Base-by-base conservation (phyloP, 2,888 invertebrate species). In the Torymus tubicola region DNA sequence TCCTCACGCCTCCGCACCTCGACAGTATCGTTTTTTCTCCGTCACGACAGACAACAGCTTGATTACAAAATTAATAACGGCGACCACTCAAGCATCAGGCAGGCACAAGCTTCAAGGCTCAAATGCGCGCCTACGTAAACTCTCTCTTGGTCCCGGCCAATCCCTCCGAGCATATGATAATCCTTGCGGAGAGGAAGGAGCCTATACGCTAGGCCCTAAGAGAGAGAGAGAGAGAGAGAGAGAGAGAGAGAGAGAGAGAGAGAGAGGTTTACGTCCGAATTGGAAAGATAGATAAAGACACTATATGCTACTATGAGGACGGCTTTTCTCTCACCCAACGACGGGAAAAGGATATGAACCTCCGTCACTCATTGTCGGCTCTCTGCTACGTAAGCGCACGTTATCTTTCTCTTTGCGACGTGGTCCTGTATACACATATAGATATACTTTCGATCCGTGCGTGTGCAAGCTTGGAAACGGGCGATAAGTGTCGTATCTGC, bases 121-220 rank as follows among this genome's bases (percentile, higher is more conserved):
- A 24, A n/a, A n/a, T 13, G 12, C 16, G 18, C 13, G 18, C 42
- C 42, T 53, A n/a, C 55, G 21, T 16, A 69, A 31, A 13, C 42
- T 52, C 57, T 18, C 58, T 57, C 18, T 50, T 14, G n/a, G 21
- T 21, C 21, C 21, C 14, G 1, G 42, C 18, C 71, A 71, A 78
- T 78, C 71, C 71, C 31, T 71, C 42, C 16, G 52, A 78, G 78
- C 50, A 50, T 60, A 67, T n/a, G 53, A 78, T 78, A 61, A 78
- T 72, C 68, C 78, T 21, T 42, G 5, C 42, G 42, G 42, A 11
- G 13, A 8, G 60, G 12, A 31, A 68, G 63, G 16, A 68, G 50
- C 60, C 14, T 71, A 58, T 12, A 21, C 21, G 21, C 21, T 21
- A 21, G 21, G 2, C 21, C 21, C 21, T 21, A 21, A 2, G 21